Evolutionary conservation across 2,888 invertebrate genomes (phyloP).

Genomic region (Ypsolopha sequella): DNA sequence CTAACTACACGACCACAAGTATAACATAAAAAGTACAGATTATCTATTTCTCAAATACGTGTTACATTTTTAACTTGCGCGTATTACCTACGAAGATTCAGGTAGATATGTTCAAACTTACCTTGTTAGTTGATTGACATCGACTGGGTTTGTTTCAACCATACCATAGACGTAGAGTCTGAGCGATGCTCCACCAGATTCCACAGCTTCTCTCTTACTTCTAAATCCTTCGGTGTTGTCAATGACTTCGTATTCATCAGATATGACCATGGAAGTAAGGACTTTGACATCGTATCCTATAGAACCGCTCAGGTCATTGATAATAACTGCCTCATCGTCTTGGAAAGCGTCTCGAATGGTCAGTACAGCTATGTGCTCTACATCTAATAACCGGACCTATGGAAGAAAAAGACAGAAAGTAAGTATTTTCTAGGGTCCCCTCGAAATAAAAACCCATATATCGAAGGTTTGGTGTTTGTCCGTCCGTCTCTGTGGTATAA

Average conservation of each 20-base stretch:
- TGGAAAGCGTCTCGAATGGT: constrained; percentile 45
- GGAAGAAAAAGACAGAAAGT: constrained; percentile 18
- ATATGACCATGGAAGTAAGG: constrained; percentile 45
- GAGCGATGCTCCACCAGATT: constrained; percentile 27
- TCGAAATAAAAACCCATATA: no score
- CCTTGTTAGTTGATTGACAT: constrained; percentile 32
- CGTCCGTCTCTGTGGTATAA: no score
- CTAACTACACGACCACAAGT: no score
- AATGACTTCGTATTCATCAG: constrained; percentile 18
- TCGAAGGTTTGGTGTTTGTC: no score
- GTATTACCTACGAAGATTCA: neutral
- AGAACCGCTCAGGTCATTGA: constrained; percentile 31
- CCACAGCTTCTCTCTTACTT: constrained; percentile 18
- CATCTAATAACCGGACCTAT: constrained; percentile 53
- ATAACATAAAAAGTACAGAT: no score
- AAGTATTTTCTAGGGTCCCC: neutral
- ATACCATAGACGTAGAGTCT: constrained; percentile 51
- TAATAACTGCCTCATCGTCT: constrained; percentile 39
- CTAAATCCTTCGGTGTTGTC: constrained; percentile 13
- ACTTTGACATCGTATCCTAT: constrained; percentile 50
- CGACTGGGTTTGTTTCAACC: constrained; percentile 34
- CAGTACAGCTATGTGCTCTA: constrained; percentile 48
- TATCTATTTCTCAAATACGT: no score
- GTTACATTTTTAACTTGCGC: no score
- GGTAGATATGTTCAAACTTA: constrained; percentile 22